Evolutionary conservation across 1,140 invertebrate species (phyloP), one percentile per base, ranked within the genome.

Genomic region (Cheumatopsyche charites): DNA sequence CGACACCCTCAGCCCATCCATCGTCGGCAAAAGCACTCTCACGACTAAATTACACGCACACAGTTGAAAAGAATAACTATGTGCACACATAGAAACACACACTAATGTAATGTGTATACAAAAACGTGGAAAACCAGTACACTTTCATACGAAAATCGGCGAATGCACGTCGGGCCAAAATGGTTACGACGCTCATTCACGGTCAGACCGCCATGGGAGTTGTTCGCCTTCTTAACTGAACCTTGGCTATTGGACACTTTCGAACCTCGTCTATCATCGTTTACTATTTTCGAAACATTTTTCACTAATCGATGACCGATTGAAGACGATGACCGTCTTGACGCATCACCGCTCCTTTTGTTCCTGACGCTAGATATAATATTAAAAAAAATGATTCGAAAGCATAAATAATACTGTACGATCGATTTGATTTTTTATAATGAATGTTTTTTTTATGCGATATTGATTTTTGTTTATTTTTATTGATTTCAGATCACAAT

Each of bases 151-250:
- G 9, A 36, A 36, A 36, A 36, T 36, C 29, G 29, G 29, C 29
- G 29, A 36, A 9, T 36, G 29, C 29, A 36, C n/a, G n/a, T n/a
- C n/a, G 62, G 6, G 43, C 19, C 63, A 21, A 66, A 66, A 45
- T 66, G 42, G 36, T 29, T 68, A 19, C 47, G 49, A 11, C 26
- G 69, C 65, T 58, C 73, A 74, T 74, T 74, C 73, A 55, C 73
- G 70, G 63, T 63, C 55, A 47, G 66, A 71, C 73, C 66, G 70
- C 66, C 62, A 71, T 69, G 70, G 36, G 70, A 74, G 15, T 47
- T 42, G 70, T 62, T 67, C 61, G 58, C 29, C 47, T 72, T 58
- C 63, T 23, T 42, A 23, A 15, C 13, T 47, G 13, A 47, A 36
- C 29, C 29, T 36, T 36, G 29, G 29, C n/a, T n/a, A 36, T 36